phyloP scores from a whole-genome alignment of 1,140 invertebrate species.

The Chelonus insularis region DNA sequence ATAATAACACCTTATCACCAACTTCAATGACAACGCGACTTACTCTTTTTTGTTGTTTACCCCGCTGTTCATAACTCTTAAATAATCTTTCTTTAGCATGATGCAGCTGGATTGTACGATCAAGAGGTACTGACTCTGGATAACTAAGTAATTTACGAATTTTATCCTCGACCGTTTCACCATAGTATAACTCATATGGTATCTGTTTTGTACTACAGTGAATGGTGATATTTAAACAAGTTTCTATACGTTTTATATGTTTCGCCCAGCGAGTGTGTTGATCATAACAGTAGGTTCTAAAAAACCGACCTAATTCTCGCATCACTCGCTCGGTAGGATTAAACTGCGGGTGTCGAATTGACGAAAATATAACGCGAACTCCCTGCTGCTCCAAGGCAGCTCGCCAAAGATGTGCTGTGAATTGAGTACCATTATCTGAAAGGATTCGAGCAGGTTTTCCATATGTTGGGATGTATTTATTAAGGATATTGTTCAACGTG shows the following conservation, averaged over 20 bases:
- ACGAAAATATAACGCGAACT: slow-evolving; percentile 22
- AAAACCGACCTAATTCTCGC: slow-evolving; percentile 25
- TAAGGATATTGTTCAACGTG: slow-evolving; percentile 15
- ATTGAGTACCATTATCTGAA: slow-evolving; percentile 31
- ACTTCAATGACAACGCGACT: neutral
- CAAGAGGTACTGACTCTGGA: neutral
- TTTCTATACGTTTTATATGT: slow-evolving; percentile 16
- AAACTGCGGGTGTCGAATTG: slow-evolving; percentile 22
- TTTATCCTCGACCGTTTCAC: slow-evolving; percentile 9
- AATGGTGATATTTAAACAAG: slow-evolving; percentile 16
- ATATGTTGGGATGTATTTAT: slow-evolving; percentile 21
- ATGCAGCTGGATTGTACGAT: neutral
- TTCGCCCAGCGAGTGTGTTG: slow-evolving; percentile 25
- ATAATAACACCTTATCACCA: slow-evolving; percentile 6
- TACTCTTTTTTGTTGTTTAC: slow-evolving; percentile 8
- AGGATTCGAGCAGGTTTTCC: slow-evolving; percentile 26
- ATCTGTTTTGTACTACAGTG: slow-evolving; percentile 27
- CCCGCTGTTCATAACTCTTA: slow-evolving; percentile 1
- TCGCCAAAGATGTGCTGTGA: slow-evolving; percentile 23
- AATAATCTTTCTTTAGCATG: slow-evolving; percentile 1
- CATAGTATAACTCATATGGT: slow-evolving; percentile 32
- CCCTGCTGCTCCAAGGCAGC: slow-evolving; percentile 11
- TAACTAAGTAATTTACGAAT: slow-evolving; percentile 9
- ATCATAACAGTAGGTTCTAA: slow-evolving; percentile 24
- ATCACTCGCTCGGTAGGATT: slow-evolving; percentile 30